These are phyloP conservation scores for Anseranas semipalmata DNA, from an alignment of 2,113 vertebrate species.

Conservation along the genomic window DNA sequence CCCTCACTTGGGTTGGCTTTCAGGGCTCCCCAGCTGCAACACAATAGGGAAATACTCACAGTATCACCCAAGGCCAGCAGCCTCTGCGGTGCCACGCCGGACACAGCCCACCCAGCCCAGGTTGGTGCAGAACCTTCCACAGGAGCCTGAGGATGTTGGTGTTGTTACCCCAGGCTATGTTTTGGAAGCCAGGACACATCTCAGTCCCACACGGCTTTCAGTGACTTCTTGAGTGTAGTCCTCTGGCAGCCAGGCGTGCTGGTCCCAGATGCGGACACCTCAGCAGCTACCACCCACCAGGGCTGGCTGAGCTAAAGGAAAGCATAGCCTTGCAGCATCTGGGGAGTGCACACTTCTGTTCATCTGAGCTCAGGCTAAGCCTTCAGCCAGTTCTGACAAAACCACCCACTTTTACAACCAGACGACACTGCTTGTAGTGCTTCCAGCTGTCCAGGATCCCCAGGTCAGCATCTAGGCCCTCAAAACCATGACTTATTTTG, in stretches of 20 bases:
- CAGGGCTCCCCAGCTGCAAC: background rate
- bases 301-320: background rate
- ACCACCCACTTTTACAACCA: background rate
- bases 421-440: fast-evolving
- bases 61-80: background rate
- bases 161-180: background rate
- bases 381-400: background rate
- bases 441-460: background rate
- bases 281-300: background rate
- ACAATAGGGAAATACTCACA: fast-evolving
- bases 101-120: background rate
- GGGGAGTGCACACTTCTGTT: fast-evolving
- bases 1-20: background rate
- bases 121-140: background rate
- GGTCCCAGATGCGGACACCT: background rate
- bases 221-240: background rate
- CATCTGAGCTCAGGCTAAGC: background rate
- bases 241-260: background rate
- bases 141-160: background rate
- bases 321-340: background rate
- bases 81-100: background rate
- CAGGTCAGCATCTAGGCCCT: background rate
- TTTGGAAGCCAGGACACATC: background rate
- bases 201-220: background rate
- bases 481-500: background rate